Evolutionary conservation across 2,113 vertebrate species (phyloP).

Genomic region (Microtus richardsoni): DNA sequence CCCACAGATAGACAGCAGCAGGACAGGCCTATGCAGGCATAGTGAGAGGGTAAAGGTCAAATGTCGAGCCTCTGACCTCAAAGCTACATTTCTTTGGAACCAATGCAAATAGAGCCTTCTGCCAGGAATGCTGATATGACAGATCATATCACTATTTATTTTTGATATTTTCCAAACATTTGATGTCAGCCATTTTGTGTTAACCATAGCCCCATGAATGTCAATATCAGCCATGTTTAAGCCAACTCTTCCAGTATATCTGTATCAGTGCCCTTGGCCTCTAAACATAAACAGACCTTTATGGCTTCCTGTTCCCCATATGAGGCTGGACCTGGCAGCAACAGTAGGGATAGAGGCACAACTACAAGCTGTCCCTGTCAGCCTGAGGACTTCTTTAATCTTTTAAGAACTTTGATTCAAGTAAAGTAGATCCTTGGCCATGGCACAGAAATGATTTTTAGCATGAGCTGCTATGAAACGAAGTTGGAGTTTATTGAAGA

Average conservation of each 20-base stretch:
- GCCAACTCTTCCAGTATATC: neutral
- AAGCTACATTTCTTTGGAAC: neutral
- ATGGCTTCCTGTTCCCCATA: neutral
- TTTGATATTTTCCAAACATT: neutral
- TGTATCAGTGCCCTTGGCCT: neutral
- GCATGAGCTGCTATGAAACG: neutral
- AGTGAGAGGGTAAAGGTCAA: neutral
- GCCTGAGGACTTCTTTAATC: neutral
- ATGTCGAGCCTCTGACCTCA: neutral
- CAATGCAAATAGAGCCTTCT: neutral
- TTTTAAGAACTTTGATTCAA: neutral
- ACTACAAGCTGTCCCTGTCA: neutral
- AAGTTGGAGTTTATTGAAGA: neutral
- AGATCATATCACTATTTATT: neutral
- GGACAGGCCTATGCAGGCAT: neutral
- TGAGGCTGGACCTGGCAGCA: neutral
- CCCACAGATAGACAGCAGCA: neutral
- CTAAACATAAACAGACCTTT: neutral
- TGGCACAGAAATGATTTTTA: too few relatives aligned
- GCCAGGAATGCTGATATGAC: neutral
- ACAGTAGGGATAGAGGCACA: neutral
- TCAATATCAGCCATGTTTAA: too few relatives aligned
- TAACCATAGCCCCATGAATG: neutral
- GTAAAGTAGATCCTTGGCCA: neutral
- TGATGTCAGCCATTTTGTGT: neutral